A percentile compares a stretch with the other conserved stretches of the same genome.
These are phyloP conservation scores for Bradypodion pumilum DNA, from an alignment of 2,797 vertebrate species.

Conservation along the genomic window DNA sequence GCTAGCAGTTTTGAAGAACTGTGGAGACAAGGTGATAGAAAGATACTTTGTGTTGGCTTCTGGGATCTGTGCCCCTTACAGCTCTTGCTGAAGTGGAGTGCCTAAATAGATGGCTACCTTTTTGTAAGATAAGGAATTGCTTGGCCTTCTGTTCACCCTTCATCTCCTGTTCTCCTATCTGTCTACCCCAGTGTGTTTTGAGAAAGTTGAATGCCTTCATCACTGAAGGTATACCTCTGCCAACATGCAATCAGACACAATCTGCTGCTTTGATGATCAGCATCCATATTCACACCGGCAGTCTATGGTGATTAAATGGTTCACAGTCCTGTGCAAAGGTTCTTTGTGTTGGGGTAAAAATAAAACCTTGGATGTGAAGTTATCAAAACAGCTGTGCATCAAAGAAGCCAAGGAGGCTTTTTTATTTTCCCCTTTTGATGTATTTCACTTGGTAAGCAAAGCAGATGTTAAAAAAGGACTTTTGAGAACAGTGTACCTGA, in stretches of 20 bases:
- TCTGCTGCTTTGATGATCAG: constrained; percentile 34
- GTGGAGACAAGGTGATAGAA: not conserved
- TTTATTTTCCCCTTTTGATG: not conserved
- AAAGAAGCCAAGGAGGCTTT: not conserved
- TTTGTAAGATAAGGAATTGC: not conserved
- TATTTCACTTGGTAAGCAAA: not conserved
- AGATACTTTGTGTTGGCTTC: too few species aligned
- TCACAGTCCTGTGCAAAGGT: not conserved
- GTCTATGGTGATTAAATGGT: constrained; percentile 8
- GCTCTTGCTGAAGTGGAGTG: not conserved
- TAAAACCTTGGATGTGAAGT: constrained; percentile 3
- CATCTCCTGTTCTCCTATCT: not conserved
- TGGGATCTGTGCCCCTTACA: not conserved
- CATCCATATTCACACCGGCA: constrained; percentile 26
- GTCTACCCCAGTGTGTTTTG: constrained; percentile 16
- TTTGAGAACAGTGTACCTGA: not conserved
- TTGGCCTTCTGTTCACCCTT: constrained; percentile 16
- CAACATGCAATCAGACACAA: constrained; percentile 25
- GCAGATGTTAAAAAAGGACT: constrained; percentile 22
- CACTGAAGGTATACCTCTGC: constrained; percentile 25
- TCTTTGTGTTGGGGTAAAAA: not conserved
- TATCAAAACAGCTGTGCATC: constrained; percentile 23
- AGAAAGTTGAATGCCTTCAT: constrained; percentile 21
- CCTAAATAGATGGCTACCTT: not conserved
- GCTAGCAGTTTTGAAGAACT: not conserved